These are phyloP conservation scores for Sphaeramia orbicularis DNA, from an alignment of 2,797 vertebrate genomes.

Conservation along the genomic window DNA sequence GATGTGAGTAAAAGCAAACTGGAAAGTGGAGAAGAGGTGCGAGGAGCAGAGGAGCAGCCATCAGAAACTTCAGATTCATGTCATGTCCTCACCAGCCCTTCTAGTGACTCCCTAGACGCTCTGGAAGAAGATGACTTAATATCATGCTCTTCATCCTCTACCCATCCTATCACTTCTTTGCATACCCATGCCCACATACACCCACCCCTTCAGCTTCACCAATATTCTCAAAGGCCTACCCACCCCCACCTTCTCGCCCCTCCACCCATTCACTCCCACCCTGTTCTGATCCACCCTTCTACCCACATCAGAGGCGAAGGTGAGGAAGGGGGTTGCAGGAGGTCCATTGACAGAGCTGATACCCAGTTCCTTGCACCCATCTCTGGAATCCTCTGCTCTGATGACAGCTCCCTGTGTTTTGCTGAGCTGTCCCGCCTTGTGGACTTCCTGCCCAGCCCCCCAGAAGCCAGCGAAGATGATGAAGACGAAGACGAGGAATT, in stretches of 20 bases:
- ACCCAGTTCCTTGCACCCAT: conserved; percentile 37
- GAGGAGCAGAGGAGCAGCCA: conserved; percentile 67
- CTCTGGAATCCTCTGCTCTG: conserved; percentile 34
- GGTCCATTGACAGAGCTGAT: conserved; percentile 57
- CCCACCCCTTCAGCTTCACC: conserved; percentile 59
- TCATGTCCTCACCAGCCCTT: conserved; percentile 88
- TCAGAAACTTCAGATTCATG: conserved; percentile 93
- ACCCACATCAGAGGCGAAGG: neutral
- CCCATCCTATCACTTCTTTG: conserved; percentile 48
- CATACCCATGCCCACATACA: conserved; percentile 33
- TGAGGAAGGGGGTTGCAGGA: conserved; percentile 31
- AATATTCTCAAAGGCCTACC: conserved; percentile 15
- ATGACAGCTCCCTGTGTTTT: conserved; percentile 82
- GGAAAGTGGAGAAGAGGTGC: conserved; percentile 43
- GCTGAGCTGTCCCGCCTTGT: conserved; percentile 83
- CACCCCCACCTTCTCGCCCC: conserved; percentile 70
- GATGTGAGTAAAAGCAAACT: conserved; percentile 12
- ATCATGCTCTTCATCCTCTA: conserved; percentile 86
- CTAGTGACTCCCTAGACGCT: conserved; percentile 93
- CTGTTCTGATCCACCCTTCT: conserved; percentile 53
- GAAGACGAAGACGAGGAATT: conserved; percentile 71
- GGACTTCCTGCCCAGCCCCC: conserved; percentile 78
- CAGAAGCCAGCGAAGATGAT: conserved; percentile 81
- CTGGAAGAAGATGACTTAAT: conserved; percentile 92
- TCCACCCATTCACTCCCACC: conserved; percentile 71